Base-by-base conservation (phyloP, 2,888 invertebrate species). In the Xiphydria camelus region DNA sequence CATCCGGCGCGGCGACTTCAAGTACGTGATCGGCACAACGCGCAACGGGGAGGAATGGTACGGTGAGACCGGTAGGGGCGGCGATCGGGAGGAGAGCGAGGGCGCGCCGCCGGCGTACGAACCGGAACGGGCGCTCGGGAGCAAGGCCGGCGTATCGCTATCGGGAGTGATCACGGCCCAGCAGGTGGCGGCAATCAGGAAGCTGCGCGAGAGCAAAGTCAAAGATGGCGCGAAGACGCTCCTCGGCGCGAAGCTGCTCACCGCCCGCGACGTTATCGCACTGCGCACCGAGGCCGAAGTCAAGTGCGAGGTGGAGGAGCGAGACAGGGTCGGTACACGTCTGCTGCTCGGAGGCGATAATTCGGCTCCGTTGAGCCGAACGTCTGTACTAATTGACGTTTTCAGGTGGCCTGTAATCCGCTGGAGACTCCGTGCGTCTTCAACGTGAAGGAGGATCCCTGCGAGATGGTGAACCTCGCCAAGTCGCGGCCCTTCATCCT, bases 1-100 rank as follows among this genome's bases (percentile, higher is more conserved):
- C 63, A 78, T 75, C 33, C 78, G 85, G 64, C 77, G 79, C 17
- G 84, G 83, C 1, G 82, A 84, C 65, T 85, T 82, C 70, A 85
- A 85, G 70, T 81, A 85, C 46, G 63, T 84, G 0, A 80, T 82
- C 26, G 85, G 85, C 2, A 81, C 82, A n/a, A 61, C 58, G 3
- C 40, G 33, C 9, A 40, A 41, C 19, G 59, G 61, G 1, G 77
- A 79, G 52, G 58, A 55, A 1, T 80, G 80, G 79, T 71, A 76
- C 47, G 80, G 79, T 7, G 75, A 78, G 26, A 54, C 68, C 1
- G 79, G 78, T 1, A 48, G 55, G 4, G 21, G 45, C 5, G 47
- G 41, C 2, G 32, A 41, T 0, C 5, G 49, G 4, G 22, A 51
- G 0, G 20, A 43, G 0, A 6, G 23, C 5, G 72, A 68, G 34